Percentiles rank a stretch among this genome's conserved stretches.
Evolutionary conservation across 2,113 vertebrate species (phyloP).

Genomic region (Pavo muticus): DNA sequence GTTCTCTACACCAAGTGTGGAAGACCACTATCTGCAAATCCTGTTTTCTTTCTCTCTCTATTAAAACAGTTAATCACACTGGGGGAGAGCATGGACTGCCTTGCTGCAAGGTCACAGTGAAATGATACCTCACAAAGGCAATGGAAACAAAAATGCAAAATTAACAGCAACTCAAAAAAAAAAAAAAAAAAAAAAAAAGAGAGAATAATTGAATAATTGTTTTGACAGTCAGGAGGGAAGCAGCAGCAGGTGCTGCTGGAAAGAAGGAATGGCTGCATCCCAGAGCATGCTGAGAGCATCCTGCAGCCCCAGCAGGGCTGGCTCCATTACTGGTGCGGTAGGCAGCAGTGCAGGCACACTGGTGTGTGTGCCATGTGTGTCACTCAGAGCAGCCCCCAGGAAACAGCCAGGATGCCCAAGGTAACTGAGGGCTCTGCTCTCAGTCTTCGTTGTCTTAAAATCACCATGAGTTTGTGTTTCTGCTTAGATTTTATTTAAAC

Average conservation of each 20-base stretch:
- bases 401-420: background rate
- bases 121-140: background rate
- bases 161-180: background rate
- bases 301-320: background rate
- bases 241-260: background rate
- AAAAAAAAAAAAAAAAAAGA: background rate
- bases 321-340: fast-evolving
- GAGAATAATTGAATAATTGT: background rate
- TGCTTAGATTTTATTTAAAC: background rate
- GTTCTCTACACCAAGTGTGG: background rate
- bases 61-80: constrained; percentile 20
- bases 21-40: background rate
- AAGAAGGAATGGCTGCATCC: background rate
- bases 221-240: background rate
- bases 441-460: background rate
- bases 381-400: background rate
- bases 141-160: background rate
- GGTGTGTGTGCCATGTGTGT: fast-evolving
- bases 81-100: background rate
- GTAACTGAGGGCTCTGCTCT: background rate
- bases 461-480: background rate
- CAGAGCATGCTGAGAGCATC: background rate
- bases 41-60: background rate
- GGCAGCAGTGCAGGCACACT: background rate
- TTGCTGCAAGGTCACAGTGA: background rate